Evolutionary conservation across 2,797 vertebrate species (phyloP), one percentile per base, ranked within the genome.

Genomic region (Potorous gilbertii): DNA sequence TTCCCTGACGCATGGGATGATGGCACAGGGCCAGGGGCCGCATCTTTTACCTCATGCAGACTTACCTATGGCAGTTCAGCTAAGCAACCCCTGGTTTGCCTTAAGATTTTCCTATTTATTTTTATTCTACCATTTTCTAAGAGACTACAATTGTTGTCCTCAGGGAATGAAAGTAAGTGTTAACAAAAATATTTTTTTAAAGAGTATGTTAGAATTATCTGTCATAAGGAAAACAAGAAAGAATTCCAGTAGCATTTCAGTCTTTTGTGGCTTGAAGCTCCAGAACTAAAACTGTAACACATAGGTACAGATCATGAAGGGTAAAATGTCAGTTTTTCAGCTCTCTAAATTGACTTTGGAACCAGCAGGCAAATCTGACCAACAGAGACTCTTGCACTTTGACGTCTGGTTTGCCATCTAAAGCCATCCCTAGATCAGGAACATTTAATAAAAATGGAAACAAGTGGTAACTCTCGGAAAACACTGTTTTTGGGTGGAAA

Each of bases 401-500:
- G 8, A 81, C 21, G 74, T 74, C n/a, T 46, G n/a, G 18, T 21
- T 40, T 81, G 18, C 66, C 46, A 40, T 81, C n/a, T 81, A 40
- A 81, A 81, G 21, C 40, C 9, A 24, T 46, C 74, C 46, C n/a
- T 12, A 46, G 8, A 40, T 24, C n/a, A 31, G 92, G 55, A 93
- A 6, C 91, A 11, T 94, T 95, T 74, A 90, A 96, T 96, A 94
- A 93, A 95, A 55, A 93, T 18, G 74, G 57, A 93, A 94, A 66
- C 52, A 91, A 96, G 24, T 91, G 62, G 56, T 93, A 93, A 94
- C 90, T 66, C 21, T 90, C 90, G 56, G 93, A 55, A 55, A 94
- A 93, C 66, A 89, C 21, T 94, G 55, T 16, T 96, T 95, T 97
- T 92, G 81, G 81, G 27, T 62, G 57, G 55, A 91, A 95, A 94